Conservation (phyloP, 2,888 invertebrate genomes). For the Rhabditoides inermis region DNA sequence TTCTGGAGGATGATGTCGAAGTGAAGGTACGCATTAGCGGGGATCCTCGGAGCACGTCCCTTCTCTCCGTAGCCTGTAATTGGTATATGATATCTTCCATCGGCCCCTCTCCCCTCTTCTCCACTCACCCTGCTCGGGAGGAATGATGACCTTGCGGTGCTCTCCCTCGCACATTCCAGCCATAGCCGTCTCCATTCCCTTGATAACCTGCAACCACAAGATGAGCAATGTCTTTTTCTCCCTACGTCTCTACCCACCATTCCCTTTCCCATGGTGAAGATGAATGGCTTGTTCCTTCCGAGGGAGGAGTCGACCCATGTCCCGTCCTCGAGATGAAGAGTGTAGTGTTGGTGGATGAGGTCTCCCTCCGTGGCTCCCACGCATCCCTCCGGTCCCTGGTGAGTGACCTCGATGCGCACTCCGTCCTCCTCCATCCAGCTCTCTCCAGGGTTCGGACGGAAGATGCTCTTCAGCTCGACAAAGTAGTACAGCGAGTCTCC, state of each 20-base stretch:
- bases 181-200: slow-evolving; percentile 50
- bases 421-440: slow-evolving; percentile 48
- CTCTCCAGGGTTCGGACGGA: slow-evolving; percentile 50
- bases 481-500: slow-evolving; percentile 49
- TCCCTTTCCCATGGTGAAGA: slow-evolving; percentile 39
- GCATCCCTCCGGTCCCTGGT: slow-evolving; percentile 38
- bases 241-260: slow-evolving; percentile 21
- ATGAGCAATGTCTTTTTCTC: not conserved
- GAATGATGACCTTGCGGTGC: slow-evolving; percentile 42
- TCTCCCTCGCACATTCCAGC: slow-evolving; percentile 50
- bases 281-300: slow-evolving; percentile 44
- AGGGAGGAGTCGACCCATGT: slow-evolving; percentile 45
- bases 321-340: slow-evolving; percentile 46
- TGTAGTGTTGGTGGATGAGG: slow-evolving; percentile 49
- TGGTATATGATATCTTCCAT: not conserved
- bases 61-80: slow-evolving; percentile 45
- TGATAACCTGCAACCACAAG: slow-evolving; percentile 23
- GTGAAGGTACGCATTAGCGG: slow-evolving; percentile 42
- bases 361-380: slow-evolving; percentile 37
- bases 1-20: slow-evolving; percentile 47
- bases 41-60: slow-evolving; percentile 43
- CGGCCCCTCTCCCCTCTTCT: not conserved
- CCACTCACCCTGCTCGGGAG: slow-evolving; percentile 38
- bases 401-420: slow-evolving; percentile 42
- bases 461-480: slow-evolving; percentile 49